Evolutionary conservation across 1,140 invertebrate genomes (phyloP).

Genomic region (Andrena cerasifolii): DNA sequence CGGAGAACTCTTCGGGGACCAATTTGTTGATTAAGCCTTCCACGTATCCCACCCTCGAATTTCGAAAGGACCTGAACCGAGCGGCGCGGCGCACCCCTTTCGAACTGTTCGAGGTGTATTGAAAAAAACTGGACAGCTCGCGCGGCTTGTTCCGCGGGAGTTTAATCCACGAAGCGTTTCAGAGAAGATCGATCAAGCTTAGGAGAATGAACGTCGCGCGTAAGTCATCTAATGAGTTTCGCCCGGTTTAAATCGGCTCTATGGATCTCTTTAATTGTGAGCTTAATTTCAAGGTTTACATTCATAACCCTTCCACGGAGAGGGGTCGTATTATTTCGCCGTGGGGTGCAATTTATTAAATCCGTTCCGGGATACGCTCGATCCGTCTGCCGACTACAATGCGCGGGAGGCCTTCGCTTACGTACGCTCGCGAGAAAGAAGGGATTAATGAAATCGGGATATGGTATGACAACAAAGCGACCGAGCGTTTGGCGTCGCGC

Average conservation of each 20-base stretch:
- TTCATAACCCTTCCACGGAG: conserved; percentile 74
- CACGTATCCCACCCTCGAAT: conserved; percentile 53
- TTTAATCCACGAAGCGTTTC: background rate
- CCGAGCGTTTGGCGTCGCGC: background rate
- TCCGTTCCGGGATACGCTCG: conserved; percentile 36
- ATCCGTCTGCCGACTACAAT: conserved; percentile 1
- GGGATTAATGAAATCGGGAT: too few relatives aligned
- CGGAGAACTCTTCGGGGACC: conserved; percentile 71
- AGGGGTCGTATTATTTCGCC: conserved; percentile 50
- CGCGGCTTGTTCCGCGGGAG: too few relatives aligned
- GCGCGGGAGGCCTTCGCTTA: background rate
- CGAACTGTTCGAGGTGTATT: too few relatives aligned
- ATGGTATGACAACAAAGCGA: background rate
- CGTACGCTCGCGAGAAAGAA: background rate
- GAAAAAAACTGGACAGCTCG: background rate
- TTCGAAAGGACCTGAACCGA: background rate
- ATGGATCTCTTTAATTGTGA: conserved; percentile 70
- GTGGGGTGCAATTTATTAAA: conserved; percentile 56
- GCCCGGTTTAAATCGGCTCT: conserved; percentile 50
- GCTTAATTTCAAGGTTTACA: conserved; percentile 72
- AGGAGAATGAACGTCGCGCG: background rate
- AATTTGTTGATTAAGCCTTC: conserved; percentile 77
- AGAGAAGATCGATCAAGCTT: conserved; percentile 14
- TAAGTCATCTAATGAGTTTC: conserved; percentile 34
- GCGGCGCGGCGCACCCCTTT: too few relatives aligned